Evolutionary conservation across 2,113 vertebrate genomes (phyloP).

Genomic region (Pseudorasbora parva): DNA sequence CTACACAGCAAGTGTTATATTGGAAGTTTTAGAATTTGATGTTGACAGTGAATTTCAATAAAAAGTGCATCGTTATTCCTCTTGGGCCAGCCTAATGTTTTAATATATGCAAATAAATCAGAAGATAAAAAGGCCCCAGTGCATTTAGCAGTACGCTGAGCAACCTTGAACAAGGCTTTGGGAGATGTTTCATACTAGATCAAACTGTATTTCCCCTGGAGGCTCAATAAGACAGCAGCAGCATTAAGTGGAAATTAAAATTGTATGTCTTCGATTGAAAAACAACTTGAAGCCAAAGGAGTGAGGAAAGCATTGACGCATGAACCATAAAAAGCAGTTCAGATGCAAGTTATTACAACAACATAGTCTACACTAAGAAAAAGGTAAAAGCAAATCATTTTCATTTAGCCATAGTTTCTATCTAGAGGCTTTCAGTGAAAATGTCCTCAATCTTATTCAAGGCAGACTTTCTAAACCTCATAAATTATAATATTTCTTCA

Average conservation of each 20-base stretch:
- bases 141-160: neutral
- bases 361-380: neutral
- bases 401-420: neutral
- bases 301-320: neutral
- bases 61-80: conserved; percentile 31
- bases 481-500: neutral
- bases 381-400: neutral
- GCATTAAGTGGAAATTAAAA: conserved; percentile 25
- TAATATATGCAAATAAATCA: conserved; percentile 5
- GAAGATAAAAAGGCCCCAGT: neutral
- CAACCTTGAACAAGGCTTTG: neutral
- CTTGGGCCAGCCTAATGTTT: neutral
- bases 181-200: neutral
- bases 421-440: neutral
- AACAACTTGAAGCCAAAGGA: conserved; percentile 11
- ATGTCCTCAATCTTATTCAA: neutral
- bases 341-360: neutral
- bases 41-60: conserved; percentile 52
- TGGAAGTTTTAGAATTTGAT: conserved; percentile 38
- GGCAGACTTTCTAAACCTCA: neutral
- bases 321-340: neutral
- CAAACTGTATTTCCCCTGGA: neutral
- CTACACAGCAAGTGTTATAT: conserved; percentile 27
- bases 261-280: conserved; percentile 9
- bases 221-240: neutral